Evolutionary conservation across 2,797 vertebrate species (phyloP).

Genomic region (Gymnothorax reevesii): DNA sequence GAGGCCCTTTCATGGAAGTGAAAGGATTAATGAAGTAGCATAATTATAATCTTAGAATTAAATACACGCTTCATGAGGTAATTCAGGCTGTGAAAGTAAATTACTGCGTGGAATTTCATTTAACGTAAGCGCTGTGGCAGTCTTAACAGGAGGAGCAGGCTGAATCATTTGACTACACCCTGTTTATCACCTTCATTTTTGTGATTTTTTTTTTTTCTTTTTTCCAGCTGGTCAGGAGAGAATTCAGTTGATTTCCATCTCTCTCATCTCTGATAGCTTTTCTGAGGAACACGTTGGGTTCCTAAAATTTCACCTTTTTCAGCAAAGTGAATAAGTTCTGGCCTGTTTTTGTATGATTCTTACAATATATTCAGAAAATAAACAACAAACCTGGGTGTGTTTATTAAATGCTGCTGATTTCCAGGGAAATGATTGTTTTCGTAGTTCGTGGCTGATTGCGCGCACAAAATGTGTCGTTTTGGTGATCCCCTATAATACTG

Average conservation of each 20-base stretch:
- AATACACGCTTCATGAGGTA: conserved; percentile 45
- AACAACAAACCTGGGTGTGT: not conserved
- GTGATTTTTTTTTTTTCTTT: not conserved
- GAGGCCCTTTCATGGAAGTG: conserved; percentile 39
- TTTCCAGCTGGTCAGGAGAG: conserved; percentile 8
- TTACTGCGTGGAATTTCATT: conserved; percentile 39
- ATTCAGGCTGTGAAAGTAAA: conserved; percentile 47
- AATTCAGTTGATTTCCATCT: not conserved
- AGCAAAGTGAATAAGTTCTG: not conserved
- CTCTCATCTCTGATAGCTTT: not conserved
- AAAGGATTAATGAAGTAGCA: conserved; percentile 49
- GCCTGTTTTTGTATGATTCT: not conserved
- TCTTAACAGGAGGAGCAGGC: conserved; percentile 23
- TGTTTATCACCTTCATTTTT: conserved; percentile 13
- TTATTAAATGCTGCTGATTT: not conserved
- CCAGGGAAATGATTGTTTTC: not conserved
- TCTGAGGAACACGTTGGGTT: not conserved
- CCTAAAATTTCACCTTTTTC: not conserved
- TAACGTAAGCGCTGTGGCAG: conserved; percentile 4
- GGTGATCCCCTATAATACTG: not conserved
- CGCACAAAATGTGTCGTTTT: not conserved
- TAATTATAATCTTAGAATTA: conserved; percentile 52
- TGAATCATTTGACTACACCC: not conserved
- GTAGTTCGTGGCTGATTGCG: not conserved
- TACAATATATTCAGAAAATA: not conserved